Evolutionary conservation across 1,140 invertebrate genomes (phyloP).

Genomic region (Meloidogyne chitwoodi): DNA sequence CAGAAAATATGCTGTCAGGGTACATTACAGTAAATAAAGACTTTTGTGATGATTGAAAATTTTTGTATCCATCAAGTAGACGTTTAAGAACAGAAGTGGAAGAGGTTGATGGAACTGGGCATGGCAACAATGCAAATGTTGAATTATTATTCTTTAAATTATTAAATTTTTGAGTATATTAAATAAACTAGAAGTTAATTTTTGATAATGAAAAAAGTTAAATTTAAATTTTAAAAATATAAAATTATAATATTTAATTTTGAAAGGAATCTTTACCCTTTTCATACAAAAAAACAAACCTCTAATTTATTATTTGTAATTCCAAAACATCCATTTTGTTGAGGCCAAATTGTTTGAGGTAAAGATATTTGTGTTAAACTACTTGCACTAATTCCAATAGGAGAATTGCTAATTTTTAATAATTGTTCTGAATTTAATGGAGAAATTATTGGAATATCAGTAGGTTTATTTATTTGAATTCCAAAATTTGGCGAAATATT

Average conservation of each 20-base stretch:
- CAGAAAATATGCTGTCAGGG: conserved; percentile 46
- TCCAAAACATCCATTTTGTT: neutral
- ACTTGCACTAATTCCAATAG: neutral
- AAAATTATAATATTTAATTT: neutral
- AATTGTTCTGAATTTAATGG: neutral
- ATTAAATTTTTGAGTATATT: neutral
- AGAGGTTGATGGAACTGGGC: conserved; percentile 18
- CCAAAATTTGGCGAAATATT: neutral
- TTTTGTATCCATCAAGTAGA: conserved; percentile 38
- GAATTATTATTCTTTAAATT: neutral
- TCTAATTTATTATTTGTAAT: neutral
- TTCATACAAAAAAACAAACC: neutral
- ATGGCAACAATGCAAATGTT: conserved; percentile 36
- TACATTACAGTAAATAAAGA: conserved; percentile 50
- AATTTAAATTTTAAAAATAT: too few species aligned
- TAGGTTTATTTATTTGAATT: neutral
- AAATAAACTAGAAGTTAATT: too few species aligned
- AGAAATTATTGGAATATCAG: neutral
- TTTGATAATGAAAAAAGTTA: too few species aligned
- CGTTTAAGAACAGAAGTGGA: conserved; percentile 32
- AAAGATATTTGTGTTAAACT: neutral
- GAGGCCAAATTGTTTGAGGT: neutral
- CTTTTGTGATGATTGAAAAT: conserved; percentile 46
- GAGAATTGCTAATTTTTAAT: neutral
- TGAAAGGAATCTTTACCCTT: neutral